Base-by-base conservation (phyloP, 2,797 vertebrate species). In the Enteromius thamalakanensis region DNA sequence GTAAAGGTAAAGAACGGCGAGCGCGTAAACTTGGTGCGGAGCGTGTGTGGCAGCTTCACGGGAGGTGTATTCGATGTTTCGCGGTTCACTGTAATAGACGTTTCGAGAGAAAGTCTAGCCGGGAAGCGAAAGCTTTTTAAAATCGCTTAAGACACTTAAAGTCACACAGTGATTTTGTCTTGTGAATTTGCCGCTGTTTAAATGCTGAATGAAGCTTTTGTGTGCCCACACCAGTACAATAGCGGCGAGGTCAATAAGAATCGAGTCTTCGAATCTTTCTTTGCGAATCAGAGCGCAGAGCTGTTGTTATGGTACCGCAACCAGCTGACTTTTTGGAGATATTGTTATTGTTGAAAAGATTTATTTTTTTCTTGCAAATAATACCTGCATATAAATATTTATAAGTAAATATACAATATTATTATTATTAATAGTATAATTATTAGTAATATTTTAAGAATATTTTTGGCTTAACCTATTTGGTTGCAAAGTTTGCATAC, bases 1-100 rank as follows among this genome's bases (percentile, higher is more conserved):
- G 85, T 62, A 81, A 82, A 87, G 90, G 90, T 91, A 86, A 88
- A 87, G 68, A 40, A 60, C 32, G 17, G 21, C 64, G 45, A 72
- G 65, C 49, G 82, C 42, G 76, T 49, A 85, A 89, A 90, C 83
- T 88, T 87, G 79, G 51, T 74, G 76, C 19, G 51, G 69, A 49
- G 78, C 26, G 53, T 68, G 34, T 58, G 85, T 81, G 79, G 79
- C 82, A 79, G 79, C 79, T 70, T 85, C 34, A 85, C 64, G 64
- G 80, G 80, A 82, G 86, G 85, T 86, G 80, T 60, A 77, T 82
- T 86, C 62, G 58, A 79, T 84, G 82, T 75, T 83, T 82, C 62
- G 84, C 45, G 75, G 45, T 76, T 75, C 21, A 40, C 34, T 60
- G 71, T 17, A 65, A 19, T 34, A 67, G 37, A 74, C 40, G 40